These are phyloP conservation scores for Chironomus riparius DNA, from an alignment of 2,888 invertebrate genomes.

Conservation along the genomic window DNA sequence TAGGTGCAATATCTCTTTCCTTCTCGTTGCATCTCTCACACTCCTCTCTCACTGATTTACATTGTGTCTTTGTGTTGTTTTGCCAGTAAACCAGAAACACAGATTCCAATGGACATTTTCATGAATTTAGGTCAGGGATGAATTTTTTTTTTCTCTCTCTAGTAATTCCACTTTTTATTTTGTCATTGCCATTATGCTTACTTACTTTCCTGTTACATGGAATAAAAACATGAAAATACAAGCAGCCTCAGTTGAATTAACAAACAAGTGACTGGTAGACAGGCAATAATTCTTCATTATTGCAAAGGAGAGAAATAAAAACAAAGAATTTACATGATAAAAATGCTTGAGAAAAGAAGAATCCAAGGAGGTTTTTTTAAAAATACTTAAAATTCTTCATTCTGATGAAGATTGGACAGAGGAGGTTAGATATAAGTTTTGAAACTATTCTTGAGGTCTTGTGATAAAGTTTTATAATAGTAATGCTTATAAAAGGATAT, in stretches of 20 bases:
- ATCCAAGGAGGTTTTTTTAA: background rate
- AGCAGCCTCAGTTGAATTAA: background rate
- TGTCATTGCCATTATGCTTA: background rate
- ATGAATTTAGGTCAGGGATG: constrained; percentile 2
- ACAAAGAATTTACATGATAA: background rate
- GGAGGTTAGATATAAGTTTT: no score
- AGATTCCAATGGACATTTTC: background rate
- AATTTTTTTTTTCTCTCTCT: background rate
- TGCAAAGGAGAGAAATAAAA: background rate
- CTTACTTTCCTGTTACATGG: background rate
- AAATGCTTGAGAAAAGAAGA: background rate
- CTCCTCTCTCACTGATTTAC: background rate
- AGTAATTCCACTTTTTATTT: background rate
- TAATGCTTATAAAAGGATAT: no score
- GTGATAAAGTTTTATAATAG: no score
- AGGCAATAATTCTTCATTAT: constrained; percentile 6
- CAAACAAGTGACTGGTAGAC: background rate
- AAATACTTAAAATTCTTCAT: background rate
- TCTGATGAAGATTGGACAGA: no score
- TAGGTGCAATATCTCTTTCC: background rate
- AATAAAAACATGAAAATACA: background rate
- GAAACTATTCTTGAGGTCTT: no score
- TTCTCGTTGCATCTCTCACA: background rate
- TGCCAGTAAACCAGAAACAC: background rate
- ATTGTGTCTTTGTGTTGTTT: no score